Evolutionary conservation across 1,140 invertebrate genomes (phyloP), one percentile per base, ranked within the genome.

Genomic region (Argopecten irradians): DNA sequence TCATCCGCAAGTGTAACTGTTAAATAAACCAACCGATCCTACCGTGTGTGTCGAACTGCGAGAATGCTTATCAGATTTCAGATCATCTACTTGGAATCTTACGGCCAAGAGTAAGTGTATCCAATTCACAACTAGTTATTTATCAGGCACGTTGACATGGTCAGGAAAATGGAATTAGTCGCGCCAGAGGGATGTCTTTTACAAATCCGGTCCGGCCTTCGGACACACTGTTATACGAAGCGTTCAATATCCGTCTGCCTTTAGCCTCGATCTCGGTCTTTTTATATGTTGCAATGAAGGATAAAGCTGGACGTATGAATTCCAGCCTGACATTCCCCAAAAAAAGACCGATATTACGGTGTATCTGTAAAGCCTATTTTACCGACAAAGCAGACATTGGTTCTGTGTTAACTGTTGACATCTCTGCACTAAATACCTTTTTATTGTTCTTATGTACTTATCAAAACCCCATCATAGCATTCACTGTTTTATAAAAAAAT

Each of bases 181-280:
- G 55, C 55, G 55, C 14, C 55, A 71, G 55, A 28, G 7, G n/a
- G 7, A 19, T 55, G 7, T 55, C 16, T 55, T 55, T 55, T 55
- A 71, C 1, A 11, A n/a, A n/a, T 71, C 55, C 55, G 55, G 43
- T 71, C n/a, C 55, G n/a, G 8, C 55, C 55, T 71, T 3, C 55
- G 22, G 22, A 71, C 55, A 28, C 1, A 1, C 11, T 71, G 55
- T 71, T 71, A 71, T 22, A 71, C 8, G n/a, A 71, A n/a, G 55
- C n/a, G n/a, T n/a, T 71, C 55, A 71, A 71, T 71, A 71, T 71
- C 55, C 55, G 55, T 71, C 55, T 71, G 55, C n/a, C 22, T 28
- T 3, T 5, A 28, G 55, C 55, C 22, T 71, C 5, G 55, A 8
- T 28, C 55, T 71, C 22, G n/a, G 28, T 16, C 55, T 28, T 3